These are phyloP conservation scores for Stegophylla sp. DNA, from an alignment of 2,888 invertebrate species.

Conservation along the genomic window DNA sequence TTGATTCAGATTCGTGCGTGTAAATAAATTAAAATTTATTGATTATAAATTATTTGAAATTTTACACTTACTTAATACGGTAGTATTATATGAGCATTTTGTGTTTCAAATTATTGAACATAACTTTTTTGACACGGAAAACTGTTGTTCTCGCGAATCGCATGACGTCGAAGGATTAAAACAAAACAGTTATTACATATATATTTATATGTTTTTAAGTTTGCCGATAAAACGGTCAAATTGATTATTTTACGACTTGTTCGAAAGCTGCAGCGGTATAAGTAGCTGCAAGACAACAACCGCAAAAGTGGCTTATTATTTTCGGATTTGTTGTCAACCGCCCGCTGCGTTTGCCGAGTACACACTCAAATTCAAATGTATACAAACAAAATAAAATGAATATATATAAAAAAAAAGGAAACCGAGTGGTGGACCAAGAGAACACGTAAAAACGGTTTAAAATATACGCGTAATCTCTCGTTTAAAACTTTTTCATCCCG, in stretches of 20 bases:
- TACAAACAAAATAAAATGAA: conserved; percentile 38
- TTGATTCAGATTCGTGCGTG: no score
- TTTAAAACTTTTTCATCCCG: conserved; percentile 39
- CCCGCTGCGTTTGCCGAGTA: conserved; percentile 42
- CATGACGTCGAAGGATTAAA: background rate
- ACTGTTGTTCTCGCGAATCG: background rate
- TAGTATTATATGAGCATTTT: no score
- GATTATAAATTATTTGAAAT: no score
- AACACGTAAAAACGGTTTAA: conserved; percentile 9
- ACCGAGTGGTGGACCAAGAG: background rate
- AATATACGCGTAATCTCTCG: conserved; percentile 18
- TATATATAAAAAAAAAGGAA: background rate
- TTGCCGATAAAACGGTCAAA: background rate
- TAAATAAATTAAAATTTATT: no score
- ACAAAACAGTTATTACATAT: background rate
- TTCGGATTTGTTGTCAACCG: conserved; percentile 58
- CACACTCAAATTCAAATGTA: conserved; percentile 33
- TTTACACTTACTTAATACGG: no score
- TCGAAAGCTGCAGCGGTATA: background rate
- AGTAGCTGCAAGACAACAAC: conserved; percentile 8
- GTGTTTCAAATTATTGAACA: no score
- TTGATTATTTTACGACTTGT: conserved; percentile 25
- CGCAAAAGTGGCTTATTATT: conserved; percentile 54
- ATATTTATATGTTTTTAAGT: background rate
- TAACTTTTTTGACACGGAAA: background rate